Percentiles rank a stretch among this genome's conserved stretches.
Evolutionary conservation across 2,797 vertebrate species (phyloP).

Genomic region (Sebastes aleutianus): DNA sequence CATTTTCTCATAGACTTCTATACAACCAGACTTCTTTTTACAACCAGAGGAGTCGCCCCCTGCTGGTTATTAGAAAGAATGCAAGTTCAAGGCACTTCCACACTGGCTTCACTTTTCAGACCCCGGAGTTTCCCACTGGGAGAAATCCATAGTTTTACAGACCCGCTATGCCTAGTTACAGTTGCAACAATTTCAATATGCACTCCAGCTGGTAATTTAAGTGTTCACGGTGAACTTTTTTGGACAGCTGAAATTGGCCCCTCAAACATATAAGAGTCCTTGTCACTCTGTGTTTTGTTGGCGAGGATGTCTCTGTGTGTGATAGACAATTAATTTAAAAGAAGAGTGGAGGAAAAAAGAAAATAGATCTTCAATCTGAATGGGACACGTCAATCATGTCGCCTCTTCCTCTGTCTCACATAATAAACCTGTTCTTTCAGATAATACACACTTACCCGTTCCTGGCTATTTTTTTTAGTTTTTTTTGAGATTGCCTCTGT

Average conservation of each 20-base stretch:
- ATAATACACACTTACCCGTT: slow-evolving; percentile 7
- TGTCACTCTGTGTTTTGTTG: slow-evolving; percentile 6
- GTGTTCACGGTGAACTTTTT: not conserved
- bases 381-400: slow-evolving; percentile 30
- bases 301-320: not conserved
- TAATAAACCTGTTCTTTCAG: not conserved
- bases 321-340: slow-evolving; percentile 47
- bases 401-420: not conserved
- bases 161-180: not conserved
- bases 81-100: not conserved
- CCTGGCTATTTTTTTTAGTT: not conserved
- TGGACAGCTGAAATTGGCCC: slow-evolving; percentile 34
- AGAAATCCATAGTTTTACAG: not conserved
- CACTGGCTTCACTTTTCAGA: not conserved
- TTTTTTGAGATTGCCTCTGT: not conserved
- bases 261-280: slow-evolving; percentile 19
- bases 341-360: slow-evolving; percentile 18
- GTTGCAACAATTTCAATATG: not conserved
- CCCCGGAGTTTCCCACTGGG: too few relatives aligned
- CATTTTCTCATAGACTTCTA: too few relatives aligned
- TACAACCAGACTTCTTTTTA: too few relatives aligned
- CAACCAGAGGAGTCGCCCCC: too few relatives aligned
- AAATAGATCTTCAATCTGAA: slow-evolving; percentile 35
- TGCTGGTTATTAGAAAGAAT: too few relatives aligned
- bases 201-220: slow-evolving; percentile 17